Evolutionary conservation across 2,797 vertebrate genomes (phyloP).

Genomic region (Sparidentex hasta): DNA sequence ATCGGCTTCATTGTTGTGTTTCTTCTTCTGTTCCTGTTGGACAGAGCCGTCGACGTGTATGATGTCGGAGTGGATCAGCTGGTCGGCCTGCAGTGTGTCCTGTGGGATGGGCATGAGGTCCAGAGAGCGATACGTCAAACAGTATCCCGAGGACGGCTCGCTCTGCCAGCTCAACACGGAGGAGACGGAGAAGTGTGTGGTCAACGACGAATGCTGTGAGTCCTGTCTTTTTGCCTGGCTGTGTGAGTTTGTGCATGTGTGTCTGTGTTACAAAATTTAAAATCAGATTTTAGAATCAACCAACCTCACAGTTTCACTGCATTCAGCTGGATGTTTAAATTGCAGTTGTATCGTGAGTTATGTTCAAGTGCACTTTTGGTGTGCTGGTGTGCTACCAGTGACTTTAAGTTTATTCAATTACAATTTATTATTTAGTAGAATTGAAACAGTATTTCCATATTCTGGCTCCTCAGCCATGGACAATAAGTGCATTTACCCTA

Average conservation of each 20-base stretch:
- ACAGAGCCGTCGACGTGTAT: slow-evolving; percentile 93
- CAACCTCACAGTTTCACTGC: neutral
- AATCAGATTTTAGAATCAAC: neutral
- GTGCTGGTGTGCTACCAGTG: neutral
- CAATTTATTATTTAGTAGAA: neutral
- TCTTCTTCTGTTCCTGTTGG: slow-evolving; percentile 1
- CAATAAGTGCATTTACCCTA: neutral
- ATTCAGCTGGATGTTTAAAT: no score
- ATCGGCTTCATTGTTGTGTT: neutral
- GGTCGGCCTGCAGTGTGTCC: slow-evolving; percentile 95
- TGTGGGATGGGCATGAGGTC: slow-evolving; percentile 95
- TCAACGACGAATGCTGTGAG: slow-evolving; percentile 97
- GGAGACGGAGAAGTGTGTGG: slow-evolving; percentile 94
- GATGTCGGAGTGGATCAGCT: slow-evolving; percentile 99
- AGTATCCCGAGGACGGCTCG: slow-evolving; percentile 96
- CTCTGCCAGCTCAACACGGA: slow-evolving; percentile 94
- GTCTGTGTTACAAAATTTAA: neutral
- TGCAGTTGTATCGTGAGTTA: neutral
- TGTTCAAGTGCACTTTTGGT: neutral
- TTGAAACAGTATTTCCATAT: neutral
- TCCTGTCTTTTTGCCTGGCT: slow-evolving; percentile 36
- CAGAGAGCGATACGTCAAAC: slow-evolving; percentile 95
- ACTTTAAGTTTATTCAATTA: neutral
- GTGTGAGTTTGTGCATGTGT: neutral
- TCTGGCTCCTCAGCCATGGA: neutral